Evolutionary conservation across 2,797 vertebrate species (phyloP).

Genomic region (Decapterus maruadsi): DNA sequence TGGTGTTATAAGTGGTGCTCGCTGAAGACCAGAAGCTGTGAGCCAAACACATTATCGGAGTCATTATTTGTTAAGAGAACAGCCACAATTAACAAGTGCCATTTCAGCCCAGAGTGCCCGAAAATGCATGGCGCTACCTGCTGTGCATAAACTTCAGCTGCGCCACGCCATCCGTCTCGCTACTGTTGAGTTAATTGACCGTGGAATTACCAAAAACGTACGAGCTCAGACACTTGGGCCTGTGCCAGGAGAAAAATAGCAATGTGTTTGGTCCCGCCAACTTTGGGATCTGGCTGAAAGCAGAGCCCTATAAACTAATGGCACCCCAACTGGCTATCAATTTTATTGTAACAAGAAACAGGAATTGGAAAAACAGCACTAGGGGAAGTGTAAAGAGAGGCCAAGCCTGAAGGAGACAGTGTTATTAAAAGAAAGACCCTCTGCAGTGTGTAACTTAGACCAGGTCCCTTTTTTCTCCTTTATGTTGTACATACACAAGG

Average conservation of each 20-base stretch:
- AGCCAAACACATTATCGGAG: conserved; percentile 22
- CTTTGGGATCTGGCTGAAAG: conserved; percentile 16
- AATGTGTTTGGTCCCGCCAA: conserved; percentile 22
- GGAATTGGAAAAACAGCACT: conserved; percentile 3
- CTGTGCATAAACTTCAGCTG: conserved; percentile 11
- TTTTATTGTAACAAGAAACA: conserved; percentile 11
- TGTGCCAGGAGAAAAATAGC: conserved; percentile 29
- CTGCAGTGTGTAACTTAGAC: not conserved
- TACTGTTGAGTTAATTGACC: conserved; percentile 11
- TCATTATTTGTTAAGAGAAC: conserved; percentile 3
- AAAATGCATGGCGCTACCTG: conserved; percentile 14
- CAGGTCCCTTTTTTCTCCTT: too few species aligned
- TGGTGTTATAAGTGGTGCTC: conserved; percentile 14
- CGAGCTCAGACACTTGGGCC: conserved; percentile 27
- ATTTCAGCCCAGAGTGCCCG: conserved; percentile 25
- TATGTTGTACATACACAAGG: too few species aligned
- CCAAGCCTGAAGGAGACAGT: not conserved
- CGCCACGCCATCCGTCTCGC: not conserved
- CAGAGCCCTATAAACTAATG: conserved; percentile 14
- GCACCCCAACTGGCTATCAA: conserved; percentile 6
- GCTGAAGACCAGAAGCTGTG: conserved; percentile 13
- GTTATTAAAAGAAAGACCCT: conserved; percentile 10
- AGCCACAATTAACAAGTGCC: not conserved
- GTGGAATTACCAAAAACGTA: conserved; percentile 6
- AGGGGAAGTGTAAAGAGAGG: not conserved